Evolutionary conservation across 2,888 invertebrate genomes (phyloP).

Genomic region (Spodoptera exigua): DNA sequence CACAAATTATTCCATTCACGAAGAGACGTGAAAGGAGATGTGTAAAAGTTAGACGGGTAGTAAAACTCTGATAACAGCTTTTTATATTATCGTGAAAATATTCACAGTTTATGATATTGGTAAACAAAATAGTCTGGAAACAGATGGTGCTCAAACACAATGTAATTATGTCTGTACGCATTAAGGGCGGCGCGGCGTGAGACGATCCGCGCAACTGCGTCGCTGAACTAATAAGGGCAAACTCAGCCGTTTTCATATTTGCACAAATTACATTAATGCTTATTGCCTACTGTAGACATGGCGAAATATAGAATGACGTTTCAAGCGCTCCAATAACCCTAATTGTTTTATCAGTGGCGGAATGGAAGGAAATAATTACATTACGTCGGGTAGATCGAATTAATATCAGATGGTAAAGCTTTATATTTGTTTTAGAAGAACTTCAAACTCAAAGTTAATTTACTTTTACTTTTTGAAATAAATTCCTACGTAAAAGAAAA

Average conservation of each 20-base stretch:
- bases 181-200: constrained; percentile 62
- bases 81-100: constrained; percentile 33
- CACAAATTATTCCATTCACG: constrained; percentile 29
- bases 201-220: constrained; percentile 67
- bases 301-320: constrained; percentile 66
- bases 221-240: constrained; percentile 80
- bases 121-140: constrained; percentile 58
- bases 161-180: constrained; percentile 74
- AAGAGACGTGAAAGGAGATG: constrained; percentile 40
- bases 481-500: no score
- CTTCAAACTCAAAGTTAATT: constrained; percentile 28
- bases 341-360: constrained; percentile 56
- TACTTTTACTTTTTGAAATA: constrained; percentile 1
- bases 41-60: constrained; percentile 13
- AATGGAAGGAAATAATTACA: constrained; percentile 55
- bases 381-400: constrained; percentile 53
- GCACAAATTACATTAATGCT: constrained; percentile 84
- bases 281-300: constrained; percentile 73
- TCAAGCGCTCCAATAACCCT: constrained; percentile 59
- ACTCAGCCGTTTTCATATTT: constrained; percentile 83
- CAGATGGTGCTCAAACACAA: constrained; percentile 70
- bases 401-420: constrained; percentile 52
- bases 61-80: constrained; percentile 23
- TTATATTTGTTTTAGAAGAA: constrained; percentile 33
- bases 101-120: constrained; percentile 51